Evolutionary conservation across 2,797 vertebrate genomes (phyloP).

Genomic region (Astyanax mexicanus): DNA sequence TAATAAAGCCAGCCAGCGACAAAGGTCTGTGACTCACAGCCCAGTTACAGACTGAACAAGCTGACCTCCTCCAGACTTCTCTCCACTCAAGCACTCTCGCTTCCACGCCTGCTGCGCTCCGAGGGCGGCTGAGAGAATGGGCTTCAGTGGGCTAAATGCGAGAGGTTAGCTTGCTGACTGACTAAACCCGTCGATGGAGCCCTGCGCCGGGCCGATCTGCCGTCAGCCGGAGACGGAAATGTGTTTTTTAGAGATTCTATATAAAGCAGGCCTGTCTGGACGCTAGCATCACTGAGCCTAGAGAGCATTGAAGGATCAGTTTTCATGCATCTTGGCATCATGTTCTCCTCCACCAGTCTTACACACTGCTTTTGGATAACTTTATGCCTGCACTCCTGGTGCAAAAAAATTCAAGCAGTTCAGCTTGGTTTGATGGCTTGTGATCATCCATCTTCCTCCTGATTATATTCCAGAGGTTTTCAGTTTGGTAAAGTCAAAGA

Average conservation of each 20-base stretch:
- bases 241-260: not conserved
- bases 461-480: too few species aligned
- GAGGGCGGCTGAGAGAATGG: not conserved
- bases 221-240: slow-evolving; percentile 25
- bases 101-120: not conserved
- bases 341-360: too few species aligned
- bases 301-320: too few species aligned
- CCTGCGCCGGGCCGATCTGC: not conserved
- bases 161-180: slow-evolving; percentile 5
- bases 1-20: slow-evolving; percentile 45
- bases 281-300: not conserved
- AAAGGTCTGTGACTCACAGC: slow-evolving; percentile 38
- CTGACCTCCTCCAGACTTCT: slow-evolving; percentile 5
- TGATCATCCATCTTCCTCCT: too few species aligned
- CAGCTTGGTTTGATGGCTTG: too few species aligned
- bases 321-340: too few species aligned
- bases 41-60: slow-evolving; percentile 34
- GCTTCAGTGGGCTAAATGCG: not conserved
- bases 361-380: too few species aligned
- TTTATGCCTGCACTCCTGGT: too few species aligned
- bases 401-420: too few species aligned
- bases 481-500: too few species aligned
- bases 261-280: not conserved
- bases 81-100: not conserved
- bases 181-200: not conserved